These are phyloP conservation scores for Leptinotarsa peninsularis DNA, from an alignment of 2,888 invertebrate species.

Conservation along the genomic window DNA sequence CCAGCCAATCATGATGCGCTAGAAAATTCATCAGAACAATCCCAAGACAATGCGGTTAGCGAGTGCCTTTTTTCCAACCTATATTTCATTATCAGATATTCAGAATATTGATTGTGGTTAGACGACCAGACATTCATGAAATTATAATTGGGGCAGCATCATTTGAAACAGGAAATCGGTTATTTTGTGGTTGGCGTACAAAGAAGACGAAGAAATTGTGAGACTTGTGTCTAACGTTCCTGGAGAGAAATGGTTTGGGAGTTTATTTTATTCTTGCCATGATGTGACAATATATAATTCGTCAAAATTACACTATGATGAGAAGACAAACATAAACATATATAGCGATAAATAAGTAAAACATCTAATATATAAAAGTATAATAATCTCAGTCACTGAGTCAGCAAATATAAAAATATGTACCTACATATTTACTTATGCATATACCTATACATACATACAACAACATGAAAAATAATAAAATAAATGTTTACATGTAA, in stretches of 20 bases:
- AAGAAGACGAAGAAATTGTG: conserved; percentile 9
- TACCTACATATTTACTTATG: too few relatives aligned
- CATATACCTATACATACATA: too few relatives aligned
- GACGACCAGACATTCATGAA: conserved; percentile 49
- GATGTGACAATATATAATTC: neutral
- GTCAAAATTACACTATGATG: neutral
- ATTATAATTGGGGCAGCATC: conserved; percentile 52
- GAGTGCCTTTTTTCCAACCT: conserved; percentile 31
- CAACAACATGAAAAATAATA: too few relatives aligned
- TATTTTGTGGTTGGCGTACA: conserved; percentile 48
- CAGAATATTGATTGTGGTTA: conserved; percentile 55
- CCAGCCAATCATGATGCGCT: conserved; percentile 13
- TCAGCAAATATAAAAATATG: neutral
- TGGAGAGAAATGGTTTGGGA: neutral
- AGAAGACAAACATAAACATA: neutral
- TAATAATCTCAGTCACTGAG: neutral
- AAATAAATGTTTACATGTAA: too few relatives aligned
- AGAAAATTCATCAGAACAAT: conserved; percentile 21
- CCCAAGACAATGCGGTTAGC: conserved; percentile 29
- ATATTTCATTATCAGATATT: conserved; percentile 46
- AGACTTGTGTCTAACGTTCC: neutral
- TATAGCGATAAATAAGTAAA: too few relatives aligned
- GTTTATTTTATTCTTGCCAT: neutral
- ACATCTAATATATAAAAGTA: neutral
- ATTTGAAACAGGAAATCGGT: conserved; percentile 55